Base-by-base conservation (phyloP, 2,797 vertebrate species). In the Crenichthys baileyi region DNA sequence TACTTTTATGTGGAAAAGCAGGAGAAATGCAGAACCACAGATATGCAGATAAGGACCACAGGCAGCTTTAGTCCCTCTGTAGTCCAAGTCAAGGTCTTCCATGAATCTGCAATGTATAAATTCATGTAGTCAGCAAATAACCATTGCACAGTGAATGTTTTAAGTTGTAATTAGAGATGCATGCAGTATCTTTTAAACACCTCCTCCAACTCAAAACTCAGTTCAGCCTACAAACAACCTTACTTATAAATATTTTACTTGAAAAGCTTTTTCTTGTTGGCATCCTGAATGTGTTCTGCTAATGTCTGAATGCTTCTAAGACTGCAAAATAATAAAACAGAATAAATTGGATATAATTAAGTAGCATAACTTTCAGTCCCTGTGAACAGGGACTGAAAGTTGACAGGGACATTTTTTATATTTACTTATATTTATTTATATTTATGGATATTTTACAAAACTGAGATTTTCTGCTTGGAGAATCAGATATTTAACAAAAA, bases 31-130 rank as follows among this genome's bases (percentile, higher is more conserved):
- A 91, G 88, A 92, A 81, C 81, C 82, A 90, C 70, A 77, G 75
- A 86, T 93, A 95, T 95, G 94, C 89, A 95, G 82, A 95, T 94
- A 75, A 88, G 85, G 79, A 87, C 86, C 89, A 84, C 78, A 79
- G 85, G 86, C 89, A 80, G 87, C 86, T 86, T 83, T 65, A 80
- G 82, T 78, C 71, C 79, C 82, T 67, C 70, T 70, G 29, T 41
- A 87, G 84, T 79, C 84, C 24, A 31, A 88, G 92, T 91, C 90
- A 94, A 94, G 92, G 93, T 94, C 91, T 87, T 84, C 68, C 55
- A 67, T 65, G 73, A 73, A 81, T 87, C 89, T 82, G 80, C 31
- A 55, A 65, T 55, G 68, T 76, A 53, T 39, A 85, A 86, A 74
- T 76, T 58, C 55, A 24, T 67, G 51, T 58, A 84, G 87, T 92